Conservation (phyloP, 2,113 vertebrate species). For the Neolamprologus tretocephalus region DNA sequence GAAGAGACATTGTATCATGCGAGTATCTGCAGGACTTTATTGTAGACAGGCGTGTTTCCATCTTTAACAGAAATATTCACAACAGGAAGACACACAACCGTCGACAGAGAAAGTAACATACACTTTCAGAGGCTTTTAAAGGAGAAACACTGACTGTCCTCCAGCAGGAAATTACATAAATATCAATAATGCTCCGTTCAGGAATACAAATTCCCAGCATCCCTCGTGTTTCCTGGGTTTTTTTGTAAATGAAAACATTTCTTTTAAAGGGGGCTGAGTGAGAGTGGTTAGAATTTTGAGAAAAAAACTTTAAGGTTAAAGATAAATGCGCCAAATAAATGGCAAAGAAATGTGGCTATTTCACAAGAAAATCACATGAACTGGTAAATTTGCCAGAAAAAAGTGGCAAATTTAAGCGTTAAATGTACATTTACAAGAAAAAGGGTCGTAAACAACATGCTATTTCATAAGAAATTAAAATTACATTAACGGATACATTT, state of each 20-base stretch:
- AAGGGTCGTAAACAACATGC: not conserved
- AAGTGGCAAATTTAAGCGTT: not conserved
- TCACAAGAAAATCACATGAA: not conserved
- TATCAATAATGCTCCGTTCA: not conserved
- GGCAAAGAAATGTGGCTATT: not conserved
- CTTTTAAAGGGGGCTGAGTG: not conserved
- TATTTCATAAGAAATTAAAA: not conserved
- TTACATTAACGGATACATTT: not conserved
- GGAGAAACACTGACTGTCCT: not conserved
- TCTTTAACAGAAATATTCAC: not conserved
- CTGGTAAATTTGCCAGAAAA: not conserved
- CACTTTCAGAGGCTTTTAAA: not conserved
- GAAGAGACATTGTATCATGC: constrained; percentile 28
- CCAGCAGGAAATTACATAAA: not conserved
- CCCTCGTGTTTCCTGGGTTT: not conserved
- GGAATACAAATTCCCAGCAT: not conserved
- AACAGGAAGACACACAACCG: not conserved
- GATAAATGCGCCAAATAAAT: not conserved
- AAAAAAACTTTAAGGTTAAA: not conserved
- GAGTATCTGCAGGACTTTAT: not conserved
- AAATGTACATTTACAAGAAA: not conserved
- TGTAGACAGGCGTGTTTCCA: constrained; percentile 1
- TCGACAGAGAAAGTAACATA: not conserved
- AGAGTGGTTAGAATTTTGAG: not conserved
- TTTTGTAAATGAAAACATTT: not conserved